A percentile compares a stretch with the other conserved stretches of the same genome.
phyloP scores from a whole-genome alignment of 2,888 invertebrate species.

The Margaritifera margaritifera region DNA sequence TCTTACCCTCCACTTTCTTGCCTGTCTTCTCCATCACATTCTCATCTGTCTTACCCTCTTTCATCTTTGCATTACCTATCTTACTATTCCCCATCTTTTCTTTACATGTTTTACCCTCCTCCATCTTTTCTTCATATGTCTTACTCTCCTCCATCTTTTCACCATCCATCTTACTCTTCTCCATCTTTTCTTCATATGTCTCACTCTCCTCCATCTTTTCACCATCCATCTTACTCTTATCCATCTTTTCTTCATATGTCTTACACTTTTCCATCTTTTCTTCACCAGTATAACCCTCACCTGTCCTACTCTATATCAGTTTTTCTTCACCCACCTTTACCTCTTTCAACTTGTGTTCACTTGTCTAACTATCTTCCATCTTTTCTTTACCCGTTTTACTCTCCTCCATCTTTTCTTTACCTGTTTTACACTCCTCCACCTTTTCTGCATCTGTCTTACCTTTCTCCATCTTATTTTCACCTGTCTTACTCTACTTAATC shows the following conservation, averaged over 20 bases:
- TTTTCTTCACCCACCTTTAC: neutral
- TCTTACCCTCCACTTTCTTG: too few species aligned
- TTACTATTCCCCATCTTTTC: too few species aligned
- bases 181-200: neutral
- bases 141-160: neutral
- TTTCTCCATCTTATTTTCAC: too few species aligned
- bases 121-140: too few species aligned
- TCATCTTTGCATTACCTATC: too few species aligned
- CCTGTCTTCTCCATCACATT: too few species aligned
- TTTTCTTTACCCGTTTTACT: neutral
- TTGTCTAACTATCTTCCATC: neutral
- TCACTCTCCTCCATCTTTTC: neutral
- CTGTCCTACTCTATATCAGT: neutral
- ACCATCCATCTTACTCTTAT: neutral
- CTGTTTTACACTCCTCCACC: neutral
- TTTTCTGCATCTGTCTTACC: too few species aligned
- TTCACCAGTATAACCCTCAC: conserved; percentile 2
- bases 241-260: neutral
- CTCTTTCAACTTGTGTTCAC: neutral
- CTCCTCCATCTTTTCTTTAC: neutral
- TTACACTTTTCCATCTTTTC: neutral
- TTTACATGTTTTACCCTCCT: too few species aligned
- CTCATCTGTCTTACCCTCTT: too few species aligned
- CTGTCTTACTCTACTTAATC: too few species aligned
- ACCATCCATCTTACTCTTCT: neutral